Evolutionary conservation across 1,140 invertebrate genomes (phyloP), one percentile per base, ranked within the genome.

Genomic region (Streblospio benedicti): DNA sequence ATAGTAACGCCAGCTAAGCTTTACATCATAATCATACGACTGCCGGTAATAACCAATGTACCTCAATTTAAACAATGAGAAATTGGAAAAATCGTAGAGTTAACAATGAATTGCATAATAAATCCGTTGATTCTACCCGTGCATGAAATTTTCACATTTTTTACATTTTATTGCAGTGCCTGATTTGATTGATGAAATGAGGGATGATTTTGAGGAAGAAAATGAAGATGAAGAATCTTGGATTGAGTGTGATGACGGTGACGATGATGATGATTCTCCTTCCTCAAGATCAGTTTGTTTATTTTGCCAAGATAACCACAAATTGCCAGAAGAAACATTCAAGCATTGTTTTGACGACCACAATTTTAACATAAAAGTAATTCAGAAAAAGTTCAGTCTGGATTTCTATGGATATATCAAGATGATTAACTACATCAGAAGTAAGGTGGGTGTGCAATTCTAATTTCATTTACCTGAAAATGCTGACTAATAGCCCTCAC

Each of bases 391-490:
- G 65, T 85, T 86, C 68, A 82, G 82, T 59, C 84, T 93, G 80
- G 89, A 93, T 71, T 86, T 85, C 67, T 89, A 91, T 75, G 85
- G 85, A 0, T 93, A 87, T 65, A 91, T 93, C 20, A 91, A 90
- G 74, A 77, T 93, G 64, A 85, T 94, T 14, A 94, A 94, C 79
- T 95, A 85, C 69, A 86, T 93, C 53, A 83, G 89, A 66, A 79
- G 75, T 30, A 79, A 85, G 33, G 82, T 73, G 64, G 59, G 38
- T 45, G 12, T 12, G 12, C 25, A 18, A 49, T 12, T 49, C 6
- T 49, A 12, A 12, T 41, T 12, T 41, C n/a, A 41, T 41, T 41
- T 41, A 12, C 38, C 12, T 12, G 12, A 41, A 41, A n/a, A n/a
- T n/a, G n/a, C 35, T 38, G 35, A n/a, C 9, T 9, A n/a, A 38